Evolutionary conservation across 2,888 invertebrate genomes (phyloP), one percentile per base, ranked within the genome.

Genomic region (Sarcophaga carnaria): DNA sequence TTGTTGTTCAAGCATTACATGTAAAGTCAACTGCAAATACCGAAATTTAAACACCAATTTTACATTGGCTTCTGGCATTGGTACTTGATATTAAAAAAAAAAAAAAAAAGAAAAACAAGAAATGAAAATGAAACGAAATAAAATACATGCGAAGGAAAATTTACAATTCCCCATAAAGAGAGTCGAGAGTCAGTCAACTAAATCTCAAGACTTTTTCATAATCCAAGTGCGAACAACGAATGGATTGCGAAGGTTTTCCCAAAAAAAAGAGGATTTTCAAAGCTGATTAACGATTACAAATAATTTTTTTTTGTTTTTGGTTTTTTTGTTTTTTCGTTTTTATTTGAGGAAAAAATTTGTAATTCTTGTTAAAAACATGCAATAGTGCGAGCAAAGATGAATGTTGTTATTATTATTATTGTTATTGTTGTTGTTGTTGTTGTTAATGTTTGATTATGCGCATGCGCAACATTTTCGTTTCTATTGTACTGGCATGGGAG

Each of bases 1-100:
- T 45, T 77, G 85, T 45, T 82, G 74, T n/a, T 72, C 62, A 49
- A 60, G 54, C 27, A n/a, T 76, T 25, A 72, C 83, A 86, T 83
- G 77, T 85, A 60, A 80, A 80, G 80, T 80, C 83, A 83, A 79
- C 70, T 84, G 67, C 27, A 54, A 54, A 54, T 54, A 78, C 64
- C 27, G 76, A 86, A 77, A 83, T 77, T 83, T 83, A 86, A 86
- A 86, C 86, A 83, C 74, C 81, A 82, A 84, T 87, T 86, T 87
- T 84, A 81, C 87, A 71, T 84, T 87, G 87, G 87, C 87, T 87
- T 86, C 85, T 85, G 85, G 88, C 88, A 79, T 85, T 86, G 86
- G 83, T 81, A 83, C 88, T 83, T 69, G 83, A 83, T 83, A 86
- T 77, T 25, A 59, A 75, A 72, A 70, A 59, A 12, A 69, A 6